Evolutionary conservation across 1,140 invertebrate genomes (phyloP), one percentile per base, ranked within the genome.

Genomic region (Cydia splendana): DNA sequence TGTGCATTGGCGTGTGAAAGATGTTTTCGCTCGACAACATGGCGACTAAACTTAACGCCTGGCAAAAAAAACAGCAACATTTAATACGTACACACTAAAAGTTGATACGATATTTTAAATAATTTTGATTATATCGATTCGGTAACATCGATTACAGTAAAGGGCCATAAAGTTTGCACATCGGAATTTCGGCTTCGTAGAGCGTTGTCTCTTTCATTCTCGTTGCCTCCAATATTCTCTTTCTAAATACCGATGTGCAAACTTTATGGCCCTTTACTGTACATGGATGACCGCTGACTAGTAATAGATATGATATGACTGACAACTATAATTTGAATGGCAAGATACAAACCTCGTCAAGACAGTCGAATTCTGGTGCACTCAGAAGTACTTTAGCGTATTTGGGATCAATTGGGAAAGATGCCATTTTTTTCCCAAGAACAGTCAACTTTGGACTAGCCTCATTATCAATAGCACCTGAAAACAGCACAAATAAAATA

Each of bases 371-470:
- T 65, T 97, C 95, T 18, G 95, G 94, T 4, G 98, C 96, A 15
- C 96, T 94, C 0, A 99, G 87, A 74, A 99, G 93, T 10, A 98
- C 95, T 93, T 98, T 98, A 5, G 97, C 96, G 92, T 97, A 97
- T 76, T 96, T 95, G 0, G 98, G 98, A 90, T 99, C 98, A 62
- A 99, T 93, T 0, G 99, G 99, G 91, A 99, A 99, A 20, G 95
- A 94, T 0, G 97, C 95, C 97, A 99, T 98, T 85, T 96, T 96
- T 78, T 95, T 95, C 1, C 98, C 99, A 13, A 97, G 79, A 1
- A 94, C 90, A 1, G 98, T 99, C 75, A 99, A 93, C 88, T 95
- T 94, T 24, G 94, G 93, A 79, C 84, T 87, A 24, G 76, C 77
- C 51, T 81, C 92, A 81, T 81, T 88, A 38, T 93, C 88, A 79